Base-by-base conservation (phyloP, 2,888 invertebrate species). In the Aspidapion aeneum region DNA sequence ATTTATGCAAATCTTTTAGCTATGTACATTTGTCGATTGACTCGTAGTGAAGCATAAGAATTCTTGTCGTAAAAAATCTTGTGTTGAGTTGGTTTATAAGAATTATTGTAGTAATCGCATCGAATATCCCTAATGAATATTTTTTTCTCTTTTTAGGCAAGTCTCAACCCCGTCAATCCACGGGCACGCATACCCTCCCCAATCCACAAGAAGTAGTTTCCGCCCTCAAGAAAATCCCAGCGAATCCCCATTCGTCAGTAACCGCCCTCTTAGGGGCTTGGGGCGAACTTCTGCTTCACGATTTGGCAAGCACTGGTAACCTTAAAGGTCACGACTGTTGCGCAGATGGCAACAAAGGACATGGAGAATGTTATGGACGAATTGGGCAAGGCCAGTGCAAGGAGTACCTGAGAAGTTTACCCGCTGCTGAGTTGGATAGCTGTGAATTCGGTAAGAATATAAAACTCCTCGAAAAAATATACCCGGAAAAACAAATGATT, bases 261-360 rank as follows among this genome's bases (percentile, higher is more conserved):
- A 91, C 90, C 21, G 90, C 91, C 71, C 83, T 93, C 73, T 79
- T 91, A 56, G 90, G 91, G 0, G 87, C 91, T 0, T 93, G 93
- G 93, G 89, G 91, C 54, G 90, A 91, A 73, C 78, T 93, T 21
- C 75, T 93, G 20, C 82, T 90, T 70, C 87, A 87, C 66, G 93
- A 93, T 74, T 82, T 93, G 57, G 86, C 88, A 5, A 84, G 85
- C 58, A 88, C 90, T 3, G 83, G 87, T 12, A 88, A 88, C 75
- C 79, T 86, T 51, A 79, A 82, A 60, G 83, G 75, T 68, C 83
- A 84, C 71, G 81, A 82, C 62, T 83, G 83, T 60, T 77, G 82
- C 69, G 72, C 69, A 48, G 71, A 74, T 65, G 73, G 73, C 16
- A 73, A 74, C n/a, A 77, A 76, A n/a, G 77, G 76, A 20, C 81